phyloP scores from a whole-genome alignment of 2,797 vertebrate genomes.

The Hozukius guyotensis region DNA sequence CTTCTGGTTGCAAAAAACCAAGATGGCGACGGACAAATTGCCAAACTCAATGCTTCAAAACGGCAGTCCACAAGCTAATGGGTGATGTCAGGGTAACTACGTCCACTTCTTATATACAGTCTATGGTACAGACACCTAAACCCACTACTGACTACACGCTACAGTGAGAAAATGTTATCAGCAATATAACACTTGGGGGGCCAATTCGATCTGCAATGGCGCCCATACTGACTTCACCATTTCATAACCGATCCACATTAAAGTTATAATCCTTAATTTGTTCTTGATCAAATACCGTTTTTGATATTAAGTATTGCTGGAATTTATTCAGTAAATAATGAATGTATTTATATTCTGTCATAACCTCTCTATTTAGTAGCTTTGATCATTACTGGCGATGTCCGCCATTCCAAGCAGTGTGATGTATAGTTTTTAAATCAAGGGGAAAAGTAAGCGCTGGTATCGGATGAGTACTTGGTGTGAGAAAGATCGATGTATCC shows the following conservation, averaged over 20 bases:
- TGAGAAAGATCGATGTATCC: neutral
- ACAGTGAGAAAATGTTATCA: neutral
- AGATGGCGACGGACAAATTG: no score
- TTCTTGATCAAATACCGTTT: neutral
- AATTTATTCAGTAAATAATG: neutral
- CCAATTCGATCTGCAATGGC: neutral
- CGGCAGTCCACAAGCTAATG: neutral
- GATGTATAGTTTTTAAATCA: neutral
- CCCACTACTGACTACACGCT: neutral
- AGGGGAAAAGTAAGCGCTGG: neutral
- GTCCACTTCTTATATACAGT: no score
- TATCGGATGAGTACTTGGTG: neutral
- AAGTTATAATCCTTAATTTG: neutral
- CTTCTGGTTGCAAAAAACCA: no score
- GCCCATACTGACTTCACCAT: neutral
- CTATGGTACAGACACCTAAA: no score
- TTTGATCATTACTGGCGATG: neutral
- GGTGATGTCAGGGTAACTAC: no score
- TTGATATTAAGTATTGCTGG: neutral
- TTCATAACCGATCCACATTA: neutral
- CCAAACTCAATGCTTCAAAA: no score
- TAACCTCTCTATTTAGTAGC: neutral
- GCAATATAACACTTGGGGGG: no score
- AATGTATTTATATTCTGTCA: neutral
- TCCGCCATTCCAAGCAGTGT: neutral